Conservation (phyloP, 2,888 invertebrate species). For the Drosophila mayaguana region DNA sequence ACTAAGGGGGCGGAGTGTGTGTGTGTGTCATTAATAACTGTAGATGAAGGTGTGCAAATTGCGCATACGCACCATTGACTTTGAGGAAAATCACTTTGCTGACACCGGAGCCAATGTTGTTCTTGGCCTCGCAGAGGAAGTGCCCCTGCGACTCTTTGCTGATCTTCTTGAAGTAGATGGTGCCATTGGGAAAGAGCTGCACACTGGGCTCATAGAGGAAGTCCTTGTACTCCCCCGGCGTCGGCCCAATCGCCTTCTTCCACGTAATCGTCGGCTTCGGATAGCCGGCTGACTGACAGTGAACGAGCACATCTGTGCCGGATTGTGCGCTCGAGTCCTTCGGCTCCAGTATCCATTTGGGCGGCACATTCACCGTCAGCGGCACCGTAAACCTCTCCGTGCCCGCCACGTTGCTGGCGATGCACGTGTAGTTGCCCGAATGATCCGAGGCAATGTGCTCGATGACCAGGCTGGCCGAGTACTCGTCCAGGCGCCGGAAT, state of each 20-base stretch:
- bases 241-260: slow-evolving; percentile 93
- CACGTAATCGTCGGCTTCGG: slow-evolving; percentile 95
- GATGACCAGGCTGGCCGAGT: slow-evolving; percentile 93
- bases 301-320: slow-evolving; percentile 92
- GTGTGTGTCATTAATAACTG: slow-evolving; percentile 21
- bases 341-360: slow-evolving; percentile 95
- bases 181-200: slow-evolving; percentile 92
- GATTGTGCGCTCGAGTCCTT: slow-evolving; percentile 92
- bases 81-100: slow-evolving; percentile 96
- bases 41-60: neutral
- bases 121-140: slow-evolving; percentile 96
- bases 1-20: slow-evolving; percentile 85
- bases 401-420: slow-evolving; percentile 93
- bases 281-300: slow-evolving; percentile 96
- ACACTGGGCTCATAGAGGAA: slow-evolving; percentile 92
- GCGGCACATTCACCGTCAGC: slow-evolving; percentile 94
- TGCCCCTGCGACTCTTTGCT: slow-evolving; percentile 95
- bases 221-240: slow-evolving; percentile 93
- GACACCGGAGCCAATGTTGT: slow-evolving; percentile 95
- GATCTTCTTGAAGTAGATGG: slow-evolving; percentile 92
- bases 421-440: slow-evolving; percentile 96
- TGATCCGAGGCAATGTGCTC: slow-evolving; percentile 94
- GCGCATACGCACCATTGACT: slow-evolving; percentile 91
- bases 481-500: slow-evolving; percentile 90
- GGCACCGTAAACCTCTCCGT: slow-evolving; percentile 91